Conservation (phyloP, 2,797 vertebrate species). For the Scolopax bukidnonensis region DNA sequence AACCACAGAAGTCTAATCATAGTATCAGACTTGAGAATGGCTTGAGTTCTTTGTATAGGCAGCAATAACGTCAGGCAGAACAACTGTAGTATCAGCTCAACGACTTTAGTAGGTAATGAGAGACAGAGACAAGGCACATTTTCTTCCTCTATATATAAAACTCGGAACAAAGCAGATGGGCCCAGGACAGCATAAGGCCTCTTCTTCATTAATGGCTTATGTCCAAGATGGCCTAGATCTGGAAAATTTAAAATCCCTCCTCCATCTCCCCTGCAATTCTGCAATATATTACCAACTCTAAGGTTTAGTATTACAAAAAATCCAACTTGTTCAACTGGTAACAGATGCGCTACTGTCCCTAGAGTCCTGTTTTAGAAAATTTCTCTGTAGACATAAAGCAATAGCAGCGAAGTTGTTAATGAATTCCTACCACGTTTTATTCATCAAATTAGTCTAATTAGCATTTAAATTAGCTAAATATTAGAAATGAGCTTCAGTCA, state of each 20-base stretch:
- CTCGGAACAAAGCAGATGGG: not conserved
- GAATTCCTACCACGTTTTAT: constrained; percentile 52
- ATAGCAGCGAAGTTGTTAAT: constrained; percentile 26
- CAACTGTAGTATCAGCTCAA: not conserved
- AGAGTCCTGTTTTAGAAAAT: constrained; percentile 48
- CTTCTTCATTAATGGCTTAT: not conserved
- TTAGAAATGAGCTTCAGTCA: constrained; percentile 37
- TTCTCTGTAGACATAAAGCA: constrained; percentile 54
- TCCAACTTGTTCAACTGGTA: not conserved
- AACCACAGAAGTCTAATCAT: not conserved
- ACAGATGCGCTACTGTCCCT: constrained; percentile 49
- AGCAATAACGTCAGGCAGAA: not conserved
- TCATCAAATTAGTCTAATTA: constrained; percentile 68
- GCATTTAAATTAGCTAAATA: constrained; percentile 71
- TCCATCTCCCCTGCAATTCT: not conserved
- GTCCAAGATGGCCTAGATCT: not conserved
- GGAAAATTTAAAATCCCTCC: not conserved
- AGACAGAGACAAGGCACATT: not conserved
- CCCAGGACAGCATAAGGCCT: not conserved
- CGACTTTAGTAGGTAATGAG: not conserved
- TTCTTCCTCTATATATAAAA: not conserved
- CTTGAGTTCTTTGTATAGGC: not conserved
- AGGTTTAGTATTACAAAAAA: not conserved
- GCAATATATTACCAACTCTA: not conserved
- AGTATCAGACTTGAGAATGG: not conserved